Conservation (phyloP, 2,888 invertebrate species). For the Drepanosiphum platanoidis region DNA sequence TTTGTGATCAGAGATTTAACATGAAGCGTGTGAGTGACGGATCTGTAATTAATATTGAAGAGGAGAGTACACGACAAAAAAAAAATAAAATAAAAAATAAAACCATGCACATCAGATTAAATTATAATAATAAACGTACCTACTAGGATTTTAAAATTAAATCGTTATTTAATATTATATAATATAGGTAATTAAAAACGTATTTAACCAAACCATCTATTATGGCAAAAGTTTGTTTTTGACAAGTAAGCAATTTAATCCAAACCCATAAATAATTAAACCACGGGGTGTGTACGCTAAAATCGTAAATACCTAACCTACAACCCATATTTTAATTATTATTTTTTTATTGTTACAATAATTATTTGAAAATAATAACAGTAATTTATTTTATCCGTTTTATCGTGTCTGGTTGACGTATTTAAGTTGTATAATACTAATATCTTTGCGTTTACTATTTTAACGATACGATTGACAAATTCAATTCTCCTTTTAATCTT, state of each 20-base stretch:
- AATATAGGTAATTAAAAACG: conserved; percentile 4
- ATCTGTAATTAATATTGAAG: conserved; percentile 16
- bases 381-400: neutral
- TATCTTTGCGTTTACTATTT: too few species aligned
- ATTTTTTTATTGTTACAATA: neutral
- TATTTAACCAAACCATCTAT: neutral
- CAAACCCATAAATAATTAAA: conserved; percentile 7
- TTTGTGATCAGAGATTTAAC: neutral
- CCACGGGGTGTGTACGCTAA: neutral
- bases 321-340: too few species aligned
- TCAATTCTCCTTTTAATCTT: too few species aligned
- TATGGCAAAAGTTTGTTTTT: conserved; percentile 14
- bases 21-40: neutral
- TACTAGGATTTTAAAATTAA: neutral
- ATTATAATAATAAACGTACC: neutral
- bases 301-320: neutral
- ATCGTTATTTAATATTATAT: neutral
- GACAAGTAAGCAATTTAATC: conserved; percentile 16
- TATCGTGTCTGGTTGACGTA: neutral
- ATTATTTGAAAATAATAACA: neutral
- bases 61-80: neutral
- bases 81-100: too few species aligned
- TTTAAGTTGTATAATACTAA: too few species aligned
- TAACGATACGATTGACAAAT: too few species aligned
- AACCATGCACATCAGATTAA: neutral